These are phyloP conservation scores for Troilus luridus DNA, from an alignment of 2,888 invertebrate species.

Conservation along the genomic window DNA sequence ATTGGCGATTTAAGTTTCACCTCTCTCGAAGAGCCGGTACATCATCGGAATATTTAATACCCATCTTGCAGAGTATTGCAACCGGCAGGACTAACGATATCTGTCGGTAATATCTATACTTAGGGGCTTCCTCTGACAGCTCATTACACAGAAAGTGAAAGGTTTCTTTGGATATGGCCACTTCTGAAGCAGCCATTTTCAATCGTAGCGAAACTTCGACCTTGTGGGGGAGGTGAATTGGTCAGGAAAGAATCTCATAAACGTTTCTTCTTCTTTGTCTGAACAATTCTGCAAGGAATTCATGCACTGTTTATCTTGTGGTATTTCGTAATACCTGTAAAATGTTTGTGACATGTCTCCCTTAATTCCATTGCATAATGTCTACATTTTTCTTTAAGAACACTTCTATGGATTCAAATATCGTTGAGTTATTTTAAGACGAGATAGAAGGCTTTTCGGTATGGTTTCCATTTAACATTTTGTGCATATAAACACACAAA, in stretches of 20 bases:
- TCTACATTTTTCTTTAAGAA: not conserved
- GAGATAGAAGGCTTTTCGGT: not conserved
- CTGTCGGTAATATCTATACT: slow-evolving; percentile 1
- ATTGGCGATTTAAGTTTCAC: slow-evolving; percentile 10
- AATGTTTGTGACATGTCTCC: not conserved
- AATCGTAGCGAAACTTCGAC: not conserved
- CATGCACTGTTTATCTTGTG: not conserved
- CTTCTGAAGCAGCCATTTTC: slow-evolving; percentile 1
- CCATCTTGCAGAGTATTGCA: not conserved
- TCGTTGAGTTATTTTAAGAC: not conserved
- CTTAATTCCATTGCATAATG: not conserved
- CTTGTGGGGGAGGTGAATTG: not conserved
- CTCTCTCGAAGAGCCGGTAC: not conserved
- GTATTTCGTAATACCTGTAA: not conserved
- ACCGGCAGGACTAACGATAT: not conserved
- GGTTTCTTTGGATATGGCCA: not conserved
- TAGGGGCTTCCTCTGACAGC: not conserved
- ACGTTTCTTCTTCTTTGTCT: not conserved
- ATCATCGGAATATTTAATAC: slow-evolving; percentile 17
- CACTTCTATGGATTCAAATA: not conserved
- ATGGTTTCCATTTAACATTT: not conserved
- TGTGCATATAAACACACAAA: too few species aligned
- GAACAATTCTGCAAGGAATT: not conserved
- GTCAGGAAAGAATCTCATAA: not conserved
- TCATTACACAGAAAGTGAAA: not conserved